These are phyloP conservation scores for Tachysurus vachellii DNA, from an alignment of 2,113 vertebrate genomes.

Conservation along the genomic window DNA sequence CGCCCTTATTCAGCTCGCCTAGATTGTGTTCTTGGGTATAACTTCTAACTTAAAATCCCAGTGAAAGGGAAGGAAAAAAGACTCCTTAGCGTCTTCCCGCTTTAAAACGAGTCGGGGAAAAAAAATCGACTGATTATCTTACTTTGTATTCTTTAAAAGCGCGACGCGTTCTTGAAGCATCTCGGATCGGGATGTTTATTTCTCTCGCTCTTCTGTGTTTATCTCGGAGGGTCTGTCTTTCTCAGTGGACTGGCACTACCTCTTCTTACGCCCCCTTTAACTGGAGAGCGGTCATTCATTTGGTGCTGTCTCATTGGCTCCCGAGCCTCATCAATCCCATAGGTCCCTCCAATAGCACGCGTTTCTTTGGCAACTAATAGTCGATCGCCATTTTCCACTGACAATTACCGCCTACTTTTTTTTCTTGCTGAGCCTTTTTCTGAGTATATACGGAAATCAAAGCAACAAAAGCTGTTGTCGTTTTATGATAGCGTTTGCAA, in stretches of 20 bases:
- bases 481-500: conserved; percentile 25
- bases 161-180: conserved; percentile 66
- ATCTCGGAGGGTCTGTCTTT: conserved; percentile 76
- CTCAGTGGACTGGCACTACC: conserved; percentile 81
- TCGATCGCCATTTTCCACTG: conserved; percentile 73
- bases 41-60: conserved; percentile 69
- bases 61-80: conserved; percentile 59
- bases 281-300: conserved; percentile 77
- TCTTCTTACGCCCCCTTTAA: conserved; percentile 85
- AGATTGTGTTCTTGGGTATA: conserved; percentile 59
- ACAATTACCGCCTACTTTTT: conserved; percentile 79
- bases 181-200: conserved; percentile 72
- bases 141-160: conserved; percentile 65
- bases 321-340: conserved; percentile 79
- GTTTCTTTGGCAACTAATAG: conserved; percentile 74
- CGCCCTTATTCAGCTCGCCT: conserved; percentile 49
- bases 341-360: conserved; percentile 74
- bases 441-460: conserved; percentile 54
- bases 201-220: conserved; percentile 73
- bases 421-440: conserved; percentile 62
- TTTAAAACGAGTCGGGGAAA: conserved; percentile 45
- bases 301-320: conserved; percentile 79
- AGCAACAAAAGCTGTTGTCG: conserved; percentile 33
- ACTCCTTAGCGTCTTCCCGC: conserved; percentile 65
- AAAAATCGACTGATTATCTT: conserved; percentile 67